These are phyloP conservation scores for Mythimna pallens DNA, from an alignment of 2,888 invertebrate genomes.

Conservation along the genomic window DNA sequence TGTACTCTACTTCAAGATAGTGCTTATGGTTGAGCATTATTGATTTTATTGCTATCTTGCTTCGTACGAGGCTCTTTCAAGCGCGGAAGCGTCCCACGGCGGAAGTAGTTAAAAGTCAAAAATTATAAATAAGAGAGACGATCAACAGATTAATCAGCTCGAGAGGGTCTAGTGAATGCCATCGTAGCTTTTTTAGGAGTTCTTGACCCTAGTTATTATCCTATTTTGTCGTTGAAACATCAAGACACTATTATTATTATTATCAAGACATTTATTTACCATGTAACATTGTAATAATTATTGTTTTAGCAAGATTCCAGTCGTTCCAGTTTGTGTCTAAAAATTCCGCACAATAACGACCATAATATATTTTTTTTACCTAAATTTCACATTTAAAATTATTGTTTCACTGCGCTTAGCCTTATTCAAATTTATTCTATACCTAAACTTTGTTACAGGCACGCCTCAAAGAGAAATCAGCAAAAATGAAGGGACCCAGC, in stretches of 20 bases:
- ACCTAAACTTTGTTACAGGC: too few relatives aligned
- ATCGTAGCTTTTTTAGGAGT: background rate
- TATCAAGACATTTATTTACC: background rate
- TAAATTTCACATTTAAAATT: background rate
- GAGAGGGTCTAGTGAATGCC: background rate
- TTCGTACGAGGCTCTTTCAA: background rate
- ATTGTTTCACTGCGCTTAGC: background rate
- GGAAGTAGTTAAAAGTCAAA: background rate
- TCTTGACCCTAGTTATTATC: background rate
- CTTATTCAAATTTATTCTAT: background rate
- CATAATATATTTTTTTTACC: too few relatives aligned
- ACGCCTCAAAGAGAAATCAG: too few relatives aligned
- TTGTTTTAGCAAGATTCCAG: background rate
- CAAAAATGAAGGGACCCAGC: too few relatives aligned
- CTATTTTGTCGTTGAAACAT: background rate
- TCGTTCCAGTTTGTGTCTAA: background rate
- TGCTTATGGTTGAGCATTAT: background rate
- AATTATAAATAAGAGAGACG: too few relatives aligned
- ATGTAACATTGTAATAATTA: background rate
- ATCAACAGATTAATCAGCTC: background rate
- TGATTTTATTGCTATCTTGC: slow-evolving; percentile 4
- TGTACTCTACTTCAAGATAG: background rate
- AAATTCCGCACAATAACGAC: background rate
- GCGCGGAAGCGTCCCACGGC: background rate
- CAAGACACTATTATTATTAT: too few relatives aligned